These are phyloP conservation scores for Ciconia nigra DNA, from an alignment of 2,797 vertebrate species.

Conservation along the genomic window DNA sequence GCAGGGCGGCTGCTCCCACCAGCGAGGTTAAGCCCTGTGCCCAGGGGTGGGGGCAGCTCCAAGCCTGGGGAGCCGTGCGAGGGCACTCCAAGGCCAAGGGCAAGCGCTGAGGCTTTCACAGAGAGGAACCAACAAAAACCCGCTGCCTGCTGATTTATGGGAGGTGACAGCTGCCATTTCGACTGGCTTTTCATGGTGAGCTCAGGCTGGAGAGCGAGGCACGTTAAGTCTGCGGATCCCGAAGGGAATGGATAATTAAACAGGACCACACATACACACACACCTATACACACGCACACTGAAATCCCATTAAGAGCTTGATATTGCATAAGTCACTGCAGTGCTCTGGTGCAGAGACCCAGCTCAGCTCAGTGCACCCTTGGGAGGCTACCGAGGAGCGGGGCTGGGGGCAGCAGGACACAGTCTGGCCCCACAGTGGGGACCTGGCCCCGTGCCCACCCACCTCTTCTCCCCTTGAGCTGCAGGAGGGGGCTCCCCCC, in stretches of 20 bases:
- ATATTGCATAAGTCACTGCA: background rate
- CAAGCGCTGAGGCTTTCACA: background rate
- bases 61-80: background rate
- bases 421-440: background rate
- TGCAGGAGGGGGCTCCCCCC: background rate
- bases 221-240: background rate
- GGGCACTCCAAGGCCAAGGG: background rate
- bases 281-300: background rate
- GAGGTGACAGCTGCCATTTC: slow-evolving; percentile 26
- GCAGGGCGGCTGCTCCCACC: background rate
- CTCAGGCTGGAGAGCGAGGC: slow-evolving; percentile 4
- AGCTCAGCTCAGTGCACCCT: background rate
- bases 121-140: background rate
- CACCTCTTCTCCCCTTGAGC: background rate
- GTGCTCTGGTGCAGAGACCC: background rate
- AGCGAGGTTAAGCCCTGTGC: background rate
- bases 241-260: background rate
- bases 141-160: slow-evolving; percentile 8
- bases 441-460: background rate
- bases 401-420: background rate
- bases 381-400: background rate
- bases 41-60: background rate
- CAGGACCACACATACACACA: background rate
- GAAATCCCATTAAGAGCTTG: background rate
- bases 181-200: background rate